phyloP scores from a whole-genome alignment of 1,140 invertebrate species.

The Achroia grisella region DNA sequence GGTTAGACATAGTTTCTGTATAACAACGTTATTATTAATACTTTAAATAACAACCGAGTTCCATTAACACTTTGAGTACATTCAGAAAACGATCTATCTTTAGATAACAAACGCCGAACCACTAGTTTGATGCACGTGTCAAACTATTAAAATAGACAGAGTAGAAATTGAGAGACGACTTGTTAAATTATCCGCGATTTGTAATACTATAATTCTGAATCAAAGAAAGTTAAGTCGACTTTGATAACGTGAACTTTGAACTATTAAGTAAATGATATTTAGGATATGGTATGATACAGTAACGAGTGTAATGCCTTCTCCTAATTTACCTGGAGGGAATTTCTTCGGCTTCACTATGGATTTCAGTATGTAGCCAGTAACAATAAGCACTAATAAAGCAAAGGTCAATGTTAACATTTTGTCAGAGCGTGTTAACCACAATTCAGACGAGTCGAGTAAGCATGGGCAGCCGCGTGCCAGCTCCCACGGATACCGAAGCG shows the following conservation, averaged over 20 bases:
- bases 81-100: background rate
- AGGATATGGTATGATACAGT: too few relatives aligned
- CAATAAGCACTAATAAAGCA: conserved; percentile 9
- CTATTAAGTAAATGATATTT: background rate
- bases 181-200: too few relatives aligned
- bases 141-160: background rate
- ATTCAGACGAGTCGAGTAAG: conserved; percentile 1
- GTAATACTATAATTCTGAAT: too few relatives aligned
- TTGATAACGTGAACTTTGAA: conserved; percentile 1
- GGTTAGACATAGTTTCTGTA: too few relatives aligned
- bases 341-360: conserved; percentile 20
- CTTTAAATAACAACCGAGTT: too few relatives aligned
- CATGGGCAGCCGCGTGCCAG: background rate
- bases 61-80: too few relatives aligned
- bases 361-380: conserved; percentile 26
- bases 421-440: background rate
- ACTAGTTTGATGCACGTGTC: background rate
- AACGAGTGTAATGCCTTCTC: background rate
- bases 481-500: conserved; percentile 1
- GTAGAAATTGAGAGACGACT: too few relatives aligned
- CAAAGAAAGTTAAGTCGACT: too few relatives aligned
- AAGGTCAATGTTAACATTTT: conserved; percentile 15
- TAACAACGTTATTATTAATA: too few relatives aligned
- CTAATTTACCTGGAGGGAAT: conserved; percentile 20
- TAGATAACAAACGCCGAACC: background rate